Conservation (phyloP, 2,888 invertebrate genomes). For the Parascotia fuliginaria region DNA sequence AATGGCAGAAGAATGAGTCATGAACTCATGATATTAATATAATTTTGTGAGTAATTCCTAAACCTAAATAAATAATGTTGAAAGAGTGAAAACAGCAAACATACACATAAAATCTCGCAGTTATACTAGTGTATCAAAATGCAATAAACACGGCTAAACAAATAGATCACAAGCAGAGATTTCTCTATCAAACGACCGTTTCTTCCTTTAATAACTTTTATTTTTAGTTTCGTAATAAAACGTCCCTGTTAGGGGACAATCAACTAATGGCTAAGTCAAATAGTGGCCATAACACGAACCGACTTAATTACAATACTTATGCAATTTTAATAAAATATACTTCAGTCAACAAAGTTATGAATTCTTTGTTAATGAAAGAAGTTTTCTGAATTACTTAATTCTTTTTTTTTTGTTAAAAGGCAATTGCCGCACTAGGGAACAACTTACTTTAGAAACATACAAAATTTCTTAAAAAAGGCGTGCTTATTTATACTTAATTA, state of each 20-base stretch:
- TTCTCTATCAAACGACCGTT: constrained; percentile 22
- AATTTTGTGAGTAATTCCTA: too few species aligned
- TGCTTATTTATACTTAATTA: too few species aligned
- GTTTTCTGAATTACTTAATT: too few species aligned
- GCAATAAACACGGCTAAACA: constrained; percentile 13
- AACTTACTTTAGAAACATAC: too few species aligned
- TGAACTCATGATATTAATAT: too few species aligned
- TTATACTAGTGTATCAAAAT: neutral
- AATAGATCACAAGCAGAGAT: constrained; percentile 18
- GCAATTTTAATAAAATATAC: constrained; percentile 17
- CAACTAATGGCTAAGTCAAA: constrained; percentile 36
- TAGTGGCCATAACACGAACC: constrained; percentile 22
- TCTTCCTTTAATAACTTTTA: constrained; percentile 25
- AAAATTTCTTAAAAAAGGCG: too few species aligned
- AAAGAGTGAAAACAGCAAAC: neutral
- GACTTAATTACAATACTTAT: constrained; percentile 25
- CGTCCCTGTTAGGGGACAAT: constrained; percentile 33
- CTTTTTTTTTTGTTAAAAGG: too few species aligned
- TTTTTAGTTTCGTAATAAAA: constrained; percentile 37
- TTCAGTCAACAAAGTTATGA: neutral
- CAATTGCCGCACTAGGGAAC: too few species aligned
- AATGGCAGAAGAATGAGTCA: too few species aligned
- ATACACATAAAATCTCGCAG: neutral
- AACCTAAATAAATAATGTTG: too few species aligned
- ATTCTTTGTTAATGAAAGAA: too few species aligned